Conservation (phyloP, 2,113 vertebrate genomes). For the Colistium nudipinnis region DNA sequence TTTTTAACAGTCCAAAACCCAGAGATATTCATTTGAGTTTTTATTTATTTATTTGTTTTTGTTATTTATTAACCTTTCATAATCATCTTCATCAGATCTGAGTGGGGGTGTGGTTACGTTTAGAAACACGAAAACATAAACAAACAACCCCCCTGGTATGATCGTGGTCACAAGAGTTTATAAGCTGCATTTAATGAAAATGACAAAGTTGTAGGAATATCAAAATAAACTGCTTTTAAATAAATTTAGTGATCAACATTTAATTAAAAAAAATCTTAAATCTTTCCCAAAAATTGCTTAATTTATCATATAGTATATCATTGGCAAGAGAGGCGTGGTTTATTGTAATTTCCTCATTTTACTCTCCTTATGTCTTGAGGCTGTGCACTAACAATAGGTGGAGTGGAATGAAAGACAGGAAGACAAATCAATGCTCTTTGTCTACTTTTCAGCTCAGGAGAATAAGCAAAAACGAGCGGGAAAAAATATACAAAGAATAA, state of each 20-base stretch:
- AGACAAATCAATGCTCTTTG: constrained; percentile 17
- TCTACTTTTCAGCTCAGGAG: not conserved
- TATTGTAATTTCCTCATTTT: not conserved
- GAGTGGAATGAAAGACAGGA: not conserved
- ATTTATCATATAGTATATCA: too few species aligned
- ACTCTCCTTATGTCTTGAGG: not conserved
- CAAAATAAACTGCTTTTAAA: not conserved
- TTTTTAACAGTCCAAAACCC: too few species aligned
- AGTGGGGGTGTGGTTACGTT: not conserved
- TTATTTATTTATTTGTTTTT: too few species aligned
- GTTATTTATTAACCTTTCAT: not conserved
- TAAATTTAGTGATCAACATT: not conserved
- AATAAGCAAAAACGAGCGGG: not conserved
- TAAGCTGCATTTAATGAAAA: constrained; percentile 10
- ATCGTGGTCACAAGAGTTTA: too few species aligned
- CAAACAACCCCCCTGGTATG: too few species aligned
- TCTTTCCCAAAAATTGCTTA: not conserved
- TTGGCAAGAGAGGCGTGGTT: constrained; percentile 7
- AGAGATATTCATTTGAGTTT: too few species aligned
- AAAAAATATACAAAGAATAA: not conserved
- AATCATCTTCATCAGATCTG: not conserved
- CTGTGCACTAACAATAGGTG: not conserved
- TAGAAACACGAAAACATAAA: too few species aligned
- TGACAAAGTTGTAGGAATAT: not conserved
- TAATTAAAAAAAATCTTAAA: not conserved